Conservation (phyloP, 2,113 vertebrate genomes). For the Lates calcarifer region DNA sequence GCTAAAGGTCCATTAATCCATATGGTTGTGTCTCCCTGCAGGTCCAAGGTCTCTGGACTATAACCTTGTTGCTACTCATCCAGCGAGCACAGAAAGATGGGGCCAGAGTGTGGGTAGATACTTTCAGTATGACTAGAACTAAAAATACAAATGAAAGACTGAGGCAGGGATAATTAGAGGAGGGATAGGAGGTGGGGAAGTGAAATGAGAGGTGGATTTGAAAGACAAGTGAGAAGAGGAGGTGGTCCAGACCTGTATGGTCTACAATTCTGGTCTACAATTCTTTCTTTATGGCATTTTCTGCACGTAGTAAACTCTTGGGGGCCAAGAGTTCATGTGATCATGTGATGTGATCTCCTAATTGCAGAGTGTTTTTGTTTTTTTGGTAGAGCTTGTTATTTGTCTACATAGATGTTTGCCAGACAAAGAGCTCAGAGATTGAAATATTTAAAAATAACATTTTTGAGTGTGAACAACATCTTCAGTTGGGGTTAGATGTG, state of each 20-base stretch:
- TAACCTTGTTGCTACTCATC: not conserved
- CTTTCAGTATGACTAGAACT: not conserved
- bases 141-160: not conserved
- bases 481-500: not conserved
- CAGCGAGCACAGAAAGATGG: not conserved
- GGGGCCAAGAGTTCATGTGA: not conserved
- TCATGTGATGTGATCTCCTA: not conserved
- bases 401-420: not conserved
- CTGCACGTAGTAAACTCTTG: not conserved
- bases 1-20: conserved; percentile 20
- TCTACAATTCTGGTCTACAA: no score
- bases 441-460: not conserved
- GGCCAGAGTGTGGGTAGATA: not conserved
- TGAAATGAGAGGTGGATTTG: not conserved
- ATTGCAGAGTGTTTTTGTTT: no score
- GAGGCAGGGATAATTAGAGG: not conserved
- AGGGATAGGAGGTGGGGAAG: no score
- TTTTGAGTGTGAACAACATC: not conserved
- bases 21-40: not conserved
- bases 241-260: not conserved
- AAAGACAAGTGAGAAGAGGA: not conserved
- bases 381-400: no score
- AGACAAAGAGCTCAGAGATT: not conserved
- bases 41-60: not conserved
- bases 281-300: not conserved